A percentile compares a stretch with the other conserved stretches of the same genome.
These are phyloP conservation scores for Epistrophe eligans DNA, from an alignment of 2,888 invertebrate genomes.

Conservation along the genomic window DNA sequence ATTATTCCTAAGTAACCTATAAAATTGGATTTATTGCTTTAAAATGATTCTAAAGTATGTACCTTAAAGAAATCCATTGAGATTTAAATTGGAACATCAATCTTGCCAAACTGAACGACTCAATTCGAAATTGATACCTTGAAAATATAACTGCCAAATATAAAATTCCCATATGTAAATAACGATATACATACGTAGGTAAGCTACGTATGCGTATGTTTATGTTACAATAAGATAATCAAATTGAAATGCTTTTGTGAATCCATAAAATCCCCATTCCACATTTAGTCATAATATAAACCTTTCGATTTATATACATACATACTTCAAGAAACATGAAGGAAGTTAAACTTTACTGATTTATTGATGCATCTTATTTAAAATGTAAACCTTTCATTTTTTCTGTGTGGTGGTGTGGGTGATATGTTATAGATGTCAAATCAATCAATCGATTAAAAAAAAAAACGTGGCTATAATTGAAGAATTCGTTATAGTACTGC, in stretches of 20 bases:
- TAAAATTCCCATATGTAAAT: constrained; percentile 4
- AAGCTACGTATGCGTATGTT: no score
- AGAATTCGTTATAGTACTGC: no score
- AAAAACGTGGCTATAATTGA: background rate
- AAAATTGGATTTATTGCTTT: background rate
- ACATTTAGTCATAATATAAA: background rate
- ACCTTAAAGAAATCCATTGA: background rate
- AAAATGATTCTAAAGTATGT: background rate
- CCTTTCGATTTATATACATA: no score
- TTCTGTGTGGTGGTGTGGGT: background rate
- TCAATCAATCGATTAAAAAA: background rate
- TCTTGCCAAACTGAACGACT: background rate
- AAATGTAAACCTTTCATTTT: constrained; percentile 9
- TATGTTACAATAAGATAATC: constrained; percentile 3
- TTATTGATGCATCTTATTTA: constrained; percentile 34
- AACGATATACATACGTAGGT: background rate
- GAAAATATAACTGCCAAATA: background rate
- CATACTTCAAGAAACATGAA: background rate
- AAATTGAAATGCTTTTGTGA: constrained; percentile 27
- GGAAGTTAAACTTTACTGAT: background rate
- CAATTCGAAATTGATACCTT: constrained; percentile 23
- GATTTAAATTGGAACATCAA: background rate
- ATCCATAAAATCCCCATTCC: constrained; percentile 15
- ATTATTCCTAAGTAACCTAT: background rate
- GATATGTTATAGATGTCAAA: background rate